Evolutionary conservation across 2,797 vertebrate genomes (phyloP).

Genomic region (Apodemus agrarius): DNA sequence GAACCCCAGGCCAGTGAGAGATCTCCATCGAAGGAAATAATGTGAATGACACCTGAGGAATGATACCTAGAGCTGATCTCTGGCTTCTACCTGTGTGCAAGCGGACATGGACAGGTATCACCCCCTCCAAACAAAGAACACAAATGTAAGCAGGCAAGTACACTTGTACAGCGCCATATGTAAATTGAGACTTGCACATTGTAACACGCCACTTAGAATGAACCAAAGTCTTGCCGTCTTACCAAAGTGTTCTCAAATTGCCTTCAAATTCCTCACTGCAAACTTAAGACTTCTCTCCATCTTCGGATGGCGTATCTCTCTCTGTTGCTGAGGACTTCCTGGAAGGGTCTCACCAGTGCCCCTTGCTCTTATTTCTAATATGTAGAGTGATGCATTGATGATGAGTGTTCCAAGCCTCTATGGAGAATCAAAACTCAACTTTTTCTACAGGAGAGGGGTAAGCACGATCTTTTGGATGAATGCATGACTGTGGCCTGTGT

Average conservation of each 20-base stretch:
- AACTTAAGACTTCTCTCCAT: neutral
- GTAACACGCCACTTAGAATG: neutral
- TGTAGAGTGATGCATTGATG: slow-evolving; percentile 27
- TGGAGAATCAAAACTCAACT: slow-evolving; percentile 48
- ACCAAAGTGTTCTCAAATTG: neutral
- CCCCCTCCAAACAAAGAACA: too few species aligned
- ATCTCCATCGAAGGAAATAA: neutral
- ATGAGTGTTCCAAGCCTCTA: slow-evolving; percentile 27
- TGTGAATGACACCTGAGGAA: too few species aligned
- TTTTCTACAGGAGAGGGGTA: neutral
- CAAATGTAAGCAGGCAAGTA: neutral
- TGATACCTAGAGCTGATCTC: neutral
- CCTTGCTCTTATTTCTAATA: slow-evolving; percentile 28
- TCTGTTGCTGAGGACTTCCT: neutral
- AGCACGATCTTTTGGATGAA: neutral
- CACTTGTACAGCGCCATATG: neutral
- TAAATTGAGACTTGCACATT: neutral
- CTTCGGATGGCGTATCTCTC: neutral
- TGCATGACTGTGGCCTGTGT: neutral
- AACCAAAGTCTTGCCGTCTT: neutral
- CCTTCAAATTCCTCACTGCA: neutral
- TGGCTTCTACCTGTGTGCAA: neutral
- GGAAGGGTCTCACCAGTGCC: neutral
- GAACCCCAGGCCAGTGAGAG: neutral
- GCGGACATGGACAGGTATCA: too few species aligned